phyloP scores from a whole-genome alignment of 2,113 vertebrate genomes.

The Hemibagrus wyckioides region DNA sequence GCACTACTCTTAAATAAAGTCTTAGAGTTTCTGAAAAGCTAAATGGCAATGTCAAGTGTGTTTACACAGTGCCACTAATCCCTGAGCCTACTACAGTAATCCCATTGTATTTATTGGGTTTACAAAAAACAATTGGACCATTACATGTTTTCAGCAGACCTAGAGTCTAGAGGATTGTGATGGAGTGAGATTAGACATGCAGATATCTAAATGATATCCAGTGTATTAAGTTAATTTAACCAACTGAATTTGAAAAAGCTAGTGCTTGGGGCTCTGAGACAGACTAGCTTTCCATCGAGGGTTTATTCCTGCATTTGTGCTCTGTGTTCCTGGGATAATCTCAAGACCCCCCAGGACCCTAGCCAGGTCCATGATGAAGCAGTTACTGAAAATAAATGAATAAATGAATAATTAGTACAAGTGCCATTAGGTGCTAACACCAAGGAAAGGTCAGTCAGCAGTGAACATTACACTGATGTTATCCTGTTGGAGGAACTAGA shows the following conservation, averaged over 20 bases:
- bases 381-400: neutral
- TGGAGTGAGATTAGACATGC: neutral
- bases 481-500: neutral
- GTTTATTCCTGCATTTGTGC: neutral
- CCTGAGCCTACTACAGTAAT: constrained; percentile 52
- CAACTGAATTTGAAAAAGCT: neutral
- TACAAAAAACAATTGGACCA: neutral
- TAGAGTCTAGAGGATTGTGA: neutral
- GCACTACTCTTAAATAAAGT: neutral
- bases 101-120: constrained; percentile 50
- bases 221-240: neutral
- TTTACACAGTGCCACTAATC: constrained; percentile 48
- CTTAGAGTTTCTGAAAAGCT: neutral
- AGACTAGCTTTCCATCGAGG: neutral
- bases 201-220: neutral
- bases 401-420: neutral
- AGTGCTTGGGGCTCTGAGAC: neutral
- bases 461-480: neutral
- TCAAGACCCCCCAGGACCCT: neutral
- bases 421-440: neutral
- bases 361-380: neutral
- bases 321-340: neutral
- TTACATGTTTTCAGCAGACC: neutral
- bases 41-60: constrained; percentile 8
- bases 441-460: neutral